These are phyloP conservation scores for Sinocyclocheilus anshuiensis DNA, from an alignment of 2,113 vertebrate species.

Conservation along the genomic window DNA sequence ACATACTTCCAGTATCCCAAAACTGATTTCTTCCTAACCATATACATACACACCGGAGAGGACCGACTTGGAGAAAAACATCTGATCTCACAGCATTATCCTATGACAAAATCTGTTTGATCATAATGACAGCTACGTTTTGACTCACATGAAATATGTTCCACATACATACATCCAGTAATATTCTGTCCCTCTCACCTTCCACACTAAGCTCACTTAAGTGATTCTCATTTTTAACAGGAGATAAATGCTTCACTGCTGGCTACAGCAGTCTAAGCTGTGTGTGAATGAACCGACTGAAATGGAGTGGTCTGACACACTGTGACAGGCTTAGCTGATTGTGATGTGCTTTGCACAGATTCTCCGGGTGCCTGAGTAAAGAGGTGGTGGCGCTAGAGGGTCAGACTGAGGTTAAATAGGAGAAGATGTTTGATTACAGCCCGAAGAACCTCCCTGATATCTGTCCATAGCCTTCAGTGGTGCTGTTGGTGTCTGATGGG, in stretches of 20 bases:
- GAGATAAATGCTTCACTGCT: neutral
- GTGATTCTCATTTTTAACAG: neutral
- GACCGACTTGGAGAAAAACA: neutral
- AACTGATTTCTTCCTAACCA: conserved; percentile 36
- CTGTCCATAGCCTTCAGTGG: neutral
- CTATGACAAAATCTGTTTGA: neutral
- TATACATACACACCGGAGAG: conserved; percentile 2
- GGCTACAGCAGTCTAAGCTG: neutral
- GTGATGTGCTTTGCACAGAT: neutral
- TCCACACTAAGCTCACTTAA: conserved; percentile 23
- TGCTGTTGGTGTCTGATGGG: neutral
- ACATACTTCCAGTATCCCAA: conserved; percentile 53
- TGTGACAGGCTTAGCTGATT: conserved; percentile 7
- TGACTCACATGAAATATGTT: neutral
- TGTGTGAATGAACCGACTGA: conserved; percentile 19
- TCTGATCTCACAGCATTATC: neutral
- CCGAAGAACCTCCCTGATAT: conserved; percentile 24
- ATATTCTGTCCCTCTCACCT: neutral
- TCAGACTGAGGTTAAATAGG: conserved; percentile 37
- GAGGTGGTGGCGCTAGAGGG: conserved; percentile 5
- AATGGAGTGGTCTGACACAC: conserved; percentile 6
- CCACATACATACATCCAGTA: neutral
- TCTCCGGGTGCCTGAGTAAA: conserved; percentile 30
- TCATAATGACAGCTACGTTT: neutral
- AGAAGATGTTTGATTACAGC: conserved; percentile 44